A percentile compares a stretch with the other conserved stretches of the same genome.
Conservation (phyloP, 2,797 vertebrate genomes). For the Malacoctenus gilli region DNA sequence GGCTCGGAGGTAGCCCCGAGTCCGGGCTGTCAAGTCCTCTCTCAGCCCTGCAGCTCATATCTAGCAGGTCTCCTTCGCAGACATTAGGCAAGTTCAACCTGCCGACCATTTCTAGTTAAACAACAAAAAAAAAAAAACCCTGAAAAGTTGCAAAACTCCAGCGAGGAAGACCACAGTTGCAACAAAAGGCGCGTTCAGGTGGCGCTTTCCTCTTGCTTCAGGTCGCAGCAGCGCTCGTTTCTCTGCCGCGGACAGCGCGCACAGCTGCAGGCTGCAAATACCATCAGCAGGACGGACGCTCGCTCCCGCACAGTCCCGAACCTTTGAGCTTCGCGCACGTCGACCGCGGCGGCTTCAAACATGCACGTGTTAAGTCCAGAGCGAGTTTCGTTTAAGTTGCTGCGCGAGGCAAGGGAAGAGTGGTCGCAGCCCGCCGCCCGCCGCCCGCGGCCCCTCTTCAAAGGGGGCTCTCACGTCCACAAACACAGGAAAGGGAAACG, state of each 20-base stretch:
- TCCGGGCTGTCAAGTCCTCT: constrained; percentile 92
- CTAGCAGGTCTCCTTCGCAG: constrained; percentile 85
- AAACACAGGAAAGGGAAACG: constrained; percentile 64
- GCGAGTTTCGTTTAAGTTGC: no score
- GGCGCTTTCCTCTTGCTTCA: not conserved
- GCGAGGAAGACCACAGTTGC: constrained; percentile 27
- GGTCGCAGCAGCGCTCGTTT: no score
- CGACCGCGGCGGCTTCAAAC: no score
- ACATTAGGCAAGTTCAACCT: constrained; percentile 90
- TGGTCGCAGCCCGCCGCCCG: no score
- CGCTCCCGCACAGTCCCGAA: no score
- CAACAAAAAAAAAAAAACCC: no score
- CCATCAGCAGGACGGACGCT: no score
- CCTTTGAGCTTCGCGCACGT: no score
- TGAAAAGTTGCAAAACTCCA: constrained; percentile 46
- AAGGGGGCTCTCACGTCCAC: constrained; percentile 46
- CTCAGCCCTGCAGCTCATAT: constrained; percentile 89
- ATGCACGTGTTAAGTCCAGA: no score
- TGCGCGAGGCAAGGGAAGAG: not conserved
- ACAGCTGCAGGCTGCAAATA: constrained; percentile 26
- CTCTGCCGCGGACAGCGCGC: constrained; percentile 33
- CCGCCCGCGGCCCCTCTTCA: constrained; percentile 55
- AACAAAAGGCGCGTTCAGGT: constrained; percentile 28
- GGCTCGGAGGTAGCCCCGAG: constrained; percentile 92
- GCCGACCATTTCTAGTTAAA: constrained; percentile 86